Evolutionary conservation across 1,140 invertebrate species (phyloP), one percentile per base, ranked within the genome.

Genomic region (Penaeus chinensis): DNA sequence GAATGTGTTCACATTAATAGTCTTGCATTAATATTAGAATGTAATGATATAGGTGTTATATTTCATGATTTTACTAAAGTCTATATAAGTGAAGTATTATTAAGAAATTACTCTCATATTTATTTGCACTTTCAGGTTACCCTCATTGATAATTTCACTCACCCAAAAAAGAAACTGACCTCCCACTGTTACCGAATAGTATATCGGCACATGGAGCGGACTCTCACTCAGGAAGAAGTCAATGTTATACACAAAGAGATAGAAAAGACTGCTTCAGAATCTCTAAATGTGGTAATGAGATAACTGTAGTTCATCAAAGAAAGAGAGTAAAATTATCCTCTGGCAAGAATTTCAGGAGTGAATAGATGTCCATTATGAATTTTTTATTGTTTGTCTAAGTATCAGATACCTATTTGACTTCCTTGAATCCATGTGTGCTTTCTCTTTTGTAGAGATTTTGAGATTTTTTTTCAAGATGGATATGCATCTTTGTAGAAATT

Each of bases 141-240:
- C 88, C 92, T 99, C 0, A 94, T 97, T 60, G 99, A 99, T 92
- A 94, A 96, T 91, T 99, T 97, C 92, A 93, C 93, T 61, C 95
- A 99, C 93, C 96, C 96, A 19, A 98, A 98, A 93, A 96, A 94
- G 22, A 95, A 95, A 60, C 95, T 94, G 91, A 94, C 92, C 2
- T 99, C 98, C 90, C 95, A 99, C 83, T 98, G 97, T 92, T 99
- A 98, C 92, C 94, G 96, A 90, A 98, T 99, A 90, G 93, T 96
- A 2, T 99, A 99, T 92, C 94, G 99, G 87, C 97, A 99, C 92
- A 96, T 99, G 95, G 96, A 99, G 91, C 94, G 95, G 87, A 97
- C 96, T 4, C 92, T 99, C 19, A 96, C 95, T 0, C 96, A 99
- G 91, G 93, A 93, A 1, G 98, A 99, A 94, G 98, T 98, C 0